Conservation (phyloP, 2,888 invertebrate genomes). For the Ormia ochracea region DNA sequence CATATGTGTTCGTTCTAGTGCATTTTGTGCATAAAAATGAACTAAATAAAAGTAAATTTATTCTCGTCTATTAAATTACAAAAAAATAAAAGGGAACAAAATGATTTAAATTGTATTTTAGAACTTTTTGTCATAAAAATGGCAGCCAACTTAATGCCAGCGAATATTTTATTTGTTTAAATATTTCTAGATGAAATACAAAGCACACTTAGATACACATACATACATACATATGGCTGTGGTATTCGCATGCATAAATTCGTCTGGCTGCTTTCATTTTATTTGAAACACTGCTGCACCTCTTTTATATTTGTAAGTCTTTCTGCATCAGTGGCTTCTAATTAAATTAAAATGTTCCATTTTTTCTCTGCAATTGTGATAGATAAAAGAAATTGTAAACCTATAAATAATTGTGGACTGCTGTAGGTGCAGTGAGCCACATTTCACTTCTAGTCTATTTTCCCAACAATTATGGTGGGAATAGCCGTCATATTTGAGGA, state of each 20-base stretch:
- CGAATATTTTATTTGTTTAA: neutral
- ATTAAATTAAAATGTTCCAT: conserved; percentile 54
- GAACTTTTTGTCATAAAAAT: conserved; percentile 30
- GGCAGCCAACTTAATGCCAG: conserved; percentile 6
- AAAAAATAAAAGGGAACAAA: neutral
- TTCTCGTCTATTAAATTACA: neutral
- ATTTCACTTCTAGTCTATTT: conserved; percentile 20
- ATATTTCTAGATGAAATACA: neutral
- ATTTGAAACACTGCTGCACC: conserved; percentile 47
- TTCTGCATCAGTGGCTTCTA: conserved; percentile 53
- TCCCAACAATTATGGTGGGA: neutral
- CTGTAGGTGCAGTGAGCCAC: conserved; percentile 41
- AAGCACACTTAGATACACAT: too few relatives aligned
- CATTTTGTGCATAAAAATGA: neutral
- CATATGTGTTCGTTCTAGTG: too few relatives aligned
- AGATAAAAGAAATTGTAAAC: conserved; percentile 35
- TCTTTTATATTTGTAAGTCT: conserved; percentile 28
- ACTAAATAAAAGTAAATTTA: neutral
- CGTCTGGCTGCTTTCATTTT: conserved; percentile 15
- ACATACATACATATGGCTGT: too few relatives aligned
- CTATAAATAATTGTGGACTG: conserved; percentile 32
- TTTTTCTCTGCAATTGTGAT: conserved; percentile 23
- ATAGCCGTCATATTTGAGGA: neutral
- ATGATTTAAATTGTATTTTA: conserved; percentile 11
- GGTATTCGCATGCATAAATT: too few relatives aligned